Evolutionary conservation across 2,113 vertebrate genomes (phyloP), one percentile per base, ranked within the genome.

Genomic region (Herpetotheres cachinnans): DNA sequence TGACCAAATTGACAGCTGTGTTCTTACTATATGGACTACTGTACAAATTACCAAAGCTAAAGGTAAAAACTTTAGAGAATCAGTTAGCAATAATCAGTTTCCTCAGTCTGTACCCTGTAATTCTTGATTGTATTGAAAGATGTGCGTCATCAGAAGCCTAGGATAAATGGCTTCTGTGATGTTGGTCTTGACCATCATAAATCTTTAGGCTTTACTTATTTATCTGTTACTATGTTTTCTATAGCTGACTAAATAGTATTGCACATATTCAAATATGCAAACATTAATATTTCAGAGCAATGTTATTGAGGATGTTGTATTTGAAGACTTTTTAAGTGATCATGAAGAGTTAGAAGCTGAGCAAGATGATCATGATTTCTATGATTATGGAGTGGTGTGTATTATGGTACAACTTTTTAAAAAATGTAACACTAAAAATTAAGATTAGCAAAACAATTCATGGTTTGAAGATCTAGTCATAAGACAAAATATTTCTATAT

Each of bases 291-390:
- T 95, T 61, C 85, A 96, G 92, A 88, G 82, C 71, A 93, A 56
- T 86, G n/a, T 47, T 87, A 80, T 91, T 86, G 70, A 86, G 44
- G 67, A 91, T 56, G 49, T 72, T 56, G 49, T 72, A 58, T 88
- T 46, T 92, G 93, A 96, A 94, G 82, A 94, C 32, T 92, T 92
- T 86, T 95, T 86, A 27, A 49, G 29, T 86, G 80, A 77, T 74
- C 47, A 54, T 14, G 87, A 94, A 80, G 71, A 76, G 16, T 47
- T 54, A 52, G 79, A 96, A 49, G 34, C 49, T 86, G 76, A 90
- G 32, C 36, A 74, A 69, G 93, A 52, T 7, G 63, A 73, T 74
- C 6, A 10, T 71, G 61, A 70, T 72, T 46, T 77, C n/a, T 81
- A 2, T 56, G 44, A 50, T 86, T 82, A 55, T 54, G 47, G 8